Evolutionary conservation across 2,113 vertebrate species (phyloP).

Genomic region (Arizona elegans): DNA sequence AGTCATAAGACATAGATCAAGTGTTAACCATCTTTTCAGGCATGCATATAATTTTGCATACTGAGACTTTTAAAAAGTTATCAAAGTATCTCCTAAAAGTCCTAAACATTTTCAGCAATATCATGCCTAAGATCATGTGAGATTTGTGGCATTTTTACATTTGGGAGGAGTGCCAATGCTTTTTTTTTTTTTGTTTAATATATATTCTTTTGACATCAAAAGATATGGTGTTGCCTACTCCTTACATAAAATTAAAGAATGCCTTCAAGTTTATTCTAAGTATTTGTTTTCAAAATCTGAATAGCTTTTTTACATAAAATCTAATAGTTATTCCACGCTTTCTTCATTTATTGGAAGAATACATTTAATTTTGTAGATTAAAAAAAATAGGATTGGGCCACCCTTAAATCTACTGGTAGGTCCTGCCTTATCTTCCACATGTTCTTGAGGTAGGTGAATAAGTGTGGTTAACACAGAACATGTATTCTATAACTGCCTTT

Average conservation of each 20-base stretch:
- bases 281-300: neutral
- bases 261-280: neutral
- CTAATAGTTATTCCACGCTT: neutral
- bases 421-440: neutral
- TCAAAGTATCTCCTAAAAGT: neutral
- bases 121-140: neutral
- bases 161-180: neutral
- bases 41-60: neutral
- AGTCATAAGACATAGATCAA: neutral
- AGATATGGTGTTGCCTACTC: neutral
- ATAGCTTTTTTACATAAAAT: neutral
- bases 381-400: neutral
- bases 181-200: neutral
- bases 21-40: neutral
- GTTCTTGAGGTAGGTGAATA: neutral
- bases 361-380: neutral
- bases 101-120: neutral
- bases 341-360: neutral
- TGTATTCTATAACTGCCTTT: neutral
- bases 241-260: neutral
- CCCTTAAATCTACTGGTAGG: neutral
- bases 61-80: neutral
- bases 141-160: neutral
- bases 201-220: neutral
- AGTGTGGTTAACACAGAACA: neutral